Evolutionary conservation across 2,113 vertebrate genomes (phyloP).

Genomic region (Bujurquina vittata): DNA sequence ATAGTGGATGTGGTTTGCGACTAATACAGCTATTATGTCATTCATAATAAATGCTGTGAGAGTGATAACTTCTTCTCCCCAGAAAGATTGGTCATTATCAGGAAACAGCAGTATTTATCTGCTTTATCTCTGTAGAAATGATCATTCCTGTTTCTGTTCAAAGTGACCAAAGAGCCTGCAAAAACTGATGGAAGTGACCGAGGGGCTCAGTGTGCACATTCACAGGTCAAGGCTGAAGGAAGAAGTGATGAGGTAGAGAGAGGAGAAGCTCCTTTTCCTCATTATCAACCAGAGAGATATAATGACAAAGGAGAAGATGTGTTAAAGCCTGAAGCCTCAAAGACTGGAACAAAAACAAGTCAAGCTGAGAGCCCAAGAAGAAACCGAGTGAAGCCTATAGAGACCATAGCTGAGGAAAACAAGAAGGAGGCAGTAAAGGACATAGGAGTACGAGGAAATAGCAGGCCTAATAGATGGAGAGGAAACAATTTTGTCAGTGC

Average conservation of each 20-base stretch:
- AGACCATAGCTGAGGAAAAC: rapidly evolving
- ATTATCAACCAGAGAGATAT: not conserved
- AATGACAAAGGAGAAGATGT: not conserved
- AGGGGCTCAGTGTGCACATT: not conserved
- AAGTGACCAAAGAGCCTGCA: not conserved
- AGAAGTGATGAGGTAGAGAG: not conserved
- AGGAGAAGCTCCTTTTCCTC: not conserved
- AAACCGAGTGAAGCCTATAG: not conserved
- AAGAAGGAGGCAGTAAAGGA: rapidly evolving
- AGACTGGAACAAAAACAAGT: not conserved
- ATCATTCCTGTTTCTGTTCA: rapidly evolving
- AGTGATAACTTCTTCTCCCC: not conserved
- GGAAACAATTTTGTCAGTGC: not conserved
- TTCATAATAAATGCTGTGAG: rapidly evolving
- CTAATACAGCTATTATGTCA: not conserved
- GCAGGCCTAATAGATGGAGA: not conserved
- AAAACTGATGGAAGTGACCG: rapidly evolving
- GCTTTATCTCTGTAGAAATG: not conserved
- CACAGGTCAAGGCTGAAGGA: not conserved
- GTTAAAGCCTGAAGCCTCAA: rapidly evolving
- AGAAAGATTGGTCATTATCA: rapidly evolving
- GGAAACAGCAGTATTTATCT: not conserved
- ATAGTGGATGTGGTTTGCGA: rapidly evolving
- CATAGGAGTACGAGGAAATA: rapidly evolving
- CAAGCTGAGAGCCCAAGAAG: not conserved